Base-by-base conservation (phyloP, 2,113 vertebrate genomes). In the Sphyrna mokarran region DNA sequence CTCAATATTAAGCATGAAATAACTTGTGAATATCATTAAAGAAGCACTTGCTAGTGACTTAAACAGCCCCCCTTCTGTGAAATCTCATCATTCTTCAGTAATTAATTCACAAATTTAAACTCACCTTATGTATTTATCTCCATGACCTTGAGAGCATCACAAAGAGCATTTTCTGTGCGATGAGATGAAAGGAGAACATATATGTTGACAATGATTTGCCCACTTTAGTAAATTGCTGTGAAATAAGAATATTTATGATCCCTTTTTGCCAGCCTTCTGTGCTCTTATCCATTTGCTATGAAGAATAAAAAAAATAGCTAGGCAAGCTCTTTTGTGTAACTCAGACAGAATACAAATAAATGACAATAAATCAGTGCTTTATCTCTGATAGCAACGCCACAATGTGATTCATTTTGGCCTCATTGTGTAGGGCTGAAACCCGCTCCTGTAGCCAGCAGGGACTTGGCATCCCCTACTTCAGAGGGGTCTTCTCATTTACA, bases 21-120 rank as follows among this genome's bases (percentile, higher is more conserved):
- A 68, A 94, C 90, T 94, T 68, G 61, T 94, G 63, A 94, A 63
- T 63, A 94, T 94, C 90, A 37, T 94, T 66, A 40, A 68, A 94
- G 90, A 23, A 40, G 63, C 61, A 63, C 54, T 90, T 61, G 48
- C 48, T 33, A 61, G 87, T 90, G 87, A 94, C 61, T 68, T 94
- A 22, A 68, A 66, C 90, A 93, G 29, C 14, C 33, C 72, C 61
- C 90, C 63, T 68, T 94, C 90, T 94, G 90, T 94, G 90, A 94
- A 63, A 94, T 94, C 16, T 16, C 58, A 66, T 66, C 61, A 94
- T 94, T 94, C 58, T 68, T 66, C 90, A 40, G 61, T 68, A 94
- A 94, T 94, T 94, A 94, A n/a, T 94, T 66, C 90, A 68, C 61
- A 94, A 90, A 90, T 68, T 94, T 37, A 94, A 61, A 54, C 48